Base-by-base conservation (phyloP, 2,888 invertebrate genomes). In the Troides helena region DNA sequence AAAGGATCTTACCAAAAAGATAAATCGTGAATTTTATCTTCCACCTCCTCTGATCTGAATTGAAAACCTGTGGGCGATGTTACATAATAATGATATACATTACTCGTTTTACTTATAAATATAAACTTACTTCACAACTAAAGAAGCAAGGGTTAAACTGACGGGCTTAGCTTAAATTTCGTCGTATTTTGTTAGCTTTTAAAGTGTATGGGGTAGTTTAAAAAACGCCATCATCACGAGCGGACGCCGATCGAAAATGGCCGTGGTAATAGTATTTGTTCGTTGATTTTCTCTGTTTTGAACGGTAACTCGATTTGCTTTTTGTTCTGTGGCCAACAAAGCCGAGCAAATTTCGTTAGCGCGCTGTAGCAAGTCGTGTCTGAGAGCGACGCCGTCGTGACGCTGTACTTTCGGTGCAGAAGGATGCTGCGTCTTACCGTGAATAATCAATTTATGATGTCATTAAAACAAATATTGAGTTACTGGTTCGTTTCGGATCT, bases 281-380 rank as follows among this genome's bases (percentile, higher is more conserved):
- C 83, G 90, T 91, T 81, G 89, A 92, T 92, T 92, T 89, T 90
- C 84, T 91, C 90, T 90, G 88, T 90, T 92, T 92, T 88, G 86
- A 70, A 81, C 83, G 78, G 87, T 92, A 92, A 92, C 92, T 92
- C 88, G 92, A 92, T 92, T 92, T 92, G 88, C 85, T 92, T 92
- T 92, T 92, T 91, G 86, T 89, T 77, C 81, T 73, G 71, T 69
- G 69, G 68, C 75, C 79, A 56, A 92, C 90, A 92, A 90, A 87
- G 84, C 86, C 80, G 78, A 81, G 82, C 86, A 92, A 92, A 92
- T 87, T 90, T 90, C 84, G 90, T 92, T 92, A 92, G 90, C 81
- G 76, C 74, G 74, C 69, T 71, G 77, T 73, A 68, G 65, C 79
- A 75, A 76, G 79, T 86, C 87, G 86, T 87, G 87, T 79, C 77